Evolutionary conservation across 2,797 vertebrate species (phyloP).

Genomic region (Helicolenus hilgendorfi): DNA sequence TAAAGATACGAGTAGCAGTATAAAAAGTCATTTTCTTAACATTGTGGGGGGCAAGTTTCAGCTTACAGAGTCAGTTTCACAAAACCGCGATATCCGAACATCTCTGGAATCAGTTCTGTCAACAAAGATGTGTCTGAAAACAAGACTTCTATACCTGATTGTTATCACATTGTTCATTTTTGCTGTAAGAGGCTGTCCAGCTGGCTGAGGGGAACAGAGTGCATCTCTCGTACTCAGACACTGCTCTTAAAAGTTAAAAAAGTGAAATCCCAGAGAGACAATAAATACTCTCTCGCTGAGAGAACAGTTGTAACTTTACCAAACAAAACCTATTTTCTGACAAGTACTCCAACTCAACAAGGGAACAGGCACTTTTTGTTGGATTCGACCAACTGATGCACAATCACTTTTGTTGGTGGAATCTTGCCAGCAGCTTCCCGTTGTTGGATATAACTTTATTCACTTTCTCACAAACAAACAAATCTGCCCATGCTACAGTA

Average conservation of each 20-base stretch:
- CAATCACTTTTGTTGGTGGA: background rate
- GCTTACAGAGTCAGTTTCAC: background rate
- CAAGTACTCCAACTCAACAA: background rate
- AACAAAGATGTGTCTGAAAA: background rate
- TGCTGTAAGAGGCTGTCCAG: background rate
- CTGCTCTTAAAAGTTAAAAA: background rate
- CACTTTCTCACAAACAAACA: background rate
- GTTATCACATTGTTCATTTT: slow-evolving; percentile 11
- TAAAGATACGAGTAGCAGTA: background rate
- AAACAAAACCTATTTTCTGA: slow-evolving; percentile 6
- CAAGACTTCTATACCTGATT: background rate
- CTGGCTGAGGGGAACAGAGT: background rate
- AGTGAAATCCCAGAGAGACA: background rate
- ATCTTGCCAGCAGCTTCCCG: background rate
- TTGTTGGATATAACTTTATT: background rate
- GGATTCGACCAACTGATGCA: background rate
- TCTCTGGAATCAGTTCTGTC: background rate
- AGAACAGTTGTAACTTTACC: slow-evolving; percentile 4
- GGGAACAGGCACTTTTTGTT: background rate
- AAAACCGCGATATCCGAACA: background rate
- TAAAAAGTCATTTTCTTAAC: background rate
- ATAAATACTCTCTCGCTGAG: background rate
- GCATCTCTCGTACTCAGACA: background rate
- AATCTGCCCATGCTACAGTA: background rate
- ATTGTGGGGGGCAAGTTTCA: background rate